These are phyloP conservation scores for Poecilia picta DNA, from an alignment of 2,797 vertebrate species.

Conservation along the genomic window DNA sequence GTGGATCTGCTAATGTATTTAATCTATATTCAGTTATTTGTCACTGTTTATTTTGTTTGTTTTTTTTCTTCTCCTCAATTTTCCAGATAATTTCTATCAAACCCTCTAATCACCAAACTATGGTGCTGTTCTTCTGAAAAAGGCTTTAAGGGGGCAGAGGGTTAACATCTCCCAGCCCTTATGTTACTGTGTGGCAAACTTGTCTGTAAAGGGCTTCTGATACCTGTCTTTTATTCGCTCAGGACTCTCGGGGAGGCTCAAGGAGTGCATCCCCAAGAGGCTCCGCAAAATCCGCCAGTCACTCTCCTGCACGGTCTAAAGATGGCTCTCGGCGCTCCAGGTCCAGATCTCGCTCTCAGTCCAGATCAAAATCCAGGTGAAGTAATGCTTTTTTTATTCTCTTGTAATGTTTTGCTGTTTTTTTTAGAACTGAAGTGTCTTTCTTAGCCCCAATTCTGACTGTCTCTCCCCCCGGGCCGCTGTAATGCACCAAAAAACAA, in stretches of 20 bases:
- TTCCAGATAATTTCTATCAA: constrained; percentile 34
- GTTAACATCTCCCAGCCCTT: constrained; percentile 46
- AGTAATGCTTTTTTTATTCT: neutral
- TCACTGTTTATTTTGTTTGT: neutral
- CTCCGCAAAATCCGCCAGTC: constrained; percentile 90
- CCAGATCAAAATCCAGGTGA: constrained; percentile 86
- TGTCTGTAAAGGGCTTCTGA: constrained; percentile 71
- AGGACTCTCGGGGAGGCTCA: constrained; percentile 92
- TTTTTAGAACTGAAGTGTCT: neutral
- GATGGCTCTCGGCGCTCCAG: constrained; percentile 89
- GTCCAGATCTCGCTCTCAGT: constrained; percentile 87
- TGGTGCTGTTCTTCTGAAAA: constrained; percentile 44
- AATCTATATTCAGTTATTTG: constrained; percentile 1
- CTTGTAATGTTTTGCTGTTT: neutral
- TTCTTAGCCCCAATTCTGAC: neutral
- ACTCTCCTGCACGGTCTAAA: constrained; percentile 88
- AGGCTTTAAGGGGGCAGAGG: constrained; percentile 40
- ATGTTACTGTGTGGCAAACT: constrained; percentile 49
- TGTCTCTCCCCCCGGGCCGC: no score
- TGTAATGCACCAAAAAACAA: neutral
- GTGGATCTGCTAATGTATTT: constrained; percentile 52
- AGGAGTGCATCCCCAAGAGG: constrained; percentile 91
- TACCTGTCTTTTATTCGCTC: constrained; percentile 77
- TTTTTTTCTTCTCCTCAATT: neutral
- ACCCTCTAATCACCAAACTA: constrained; percentile 40